Base-by-base conservation (phyloP, 92 coral and sea anemone genomes). In the Porites lobata region DNA sequence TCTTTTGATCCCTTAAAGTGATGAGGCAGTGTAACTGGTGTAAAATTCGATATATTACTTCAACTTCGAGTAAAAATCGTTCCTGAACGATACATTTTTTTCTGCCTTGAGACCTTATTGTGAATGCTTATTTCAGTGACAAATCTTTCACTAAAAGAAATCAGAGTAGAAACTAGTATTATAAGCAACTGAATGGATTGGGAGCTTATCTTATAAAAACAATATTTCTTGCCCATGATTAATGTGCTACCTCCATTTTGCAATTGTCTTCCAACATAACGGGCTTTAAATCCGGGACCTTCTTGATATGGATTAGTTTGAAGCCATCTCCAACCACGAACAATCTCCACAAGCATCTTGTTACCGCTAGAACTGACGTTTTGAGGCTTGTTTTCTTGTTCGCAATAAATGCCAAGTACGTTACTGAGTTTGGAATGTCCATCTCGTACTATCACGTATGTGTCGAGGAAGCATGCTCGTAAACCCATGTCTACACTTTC, bases 351-450 rank as follows among this genome's bases (percentile, higher is more conserved):
- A 3, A 69, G 14, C 85, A 80, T 66, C 4, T 22, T 50, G 13
- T 19, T 53, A 17, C 85, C 66, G 17, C 85, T 80, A 8, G 85
- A 80, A 52, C 65, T 18, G 15, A 80, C 54, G 76, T 18, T 8
- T 14, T 50, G 53, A 20, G 65, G 65, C 2, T 14, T 3, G 11
- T 13, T 50, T n/a, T 26, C 26, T 0, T n/a, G n/a, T 20, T 69
- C 76, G n/a, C 85, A 80, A 11, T 24, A 69, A 56, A 18, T 50
- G 1, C 74, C 50, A n/a, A 80, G 85, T 4, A 56, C 76, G 71
- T 80, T 80, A 26, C 75, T 66, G 4, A 61, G 54, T 26, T 1
- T 1, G 10, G 64, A 56, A 17, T 68, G 17, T 3, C 66, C 76
- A 51, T 80, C 85, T 50, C 58, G 71, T 8, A 80, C 66, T 19